Percentiles rank a stretch among this genome's conserved stretches.
Evolutionary conservation across 1,140 invertebrate genomes (phyloP).

Genomic region (Trichonephila clavata): DNA sequence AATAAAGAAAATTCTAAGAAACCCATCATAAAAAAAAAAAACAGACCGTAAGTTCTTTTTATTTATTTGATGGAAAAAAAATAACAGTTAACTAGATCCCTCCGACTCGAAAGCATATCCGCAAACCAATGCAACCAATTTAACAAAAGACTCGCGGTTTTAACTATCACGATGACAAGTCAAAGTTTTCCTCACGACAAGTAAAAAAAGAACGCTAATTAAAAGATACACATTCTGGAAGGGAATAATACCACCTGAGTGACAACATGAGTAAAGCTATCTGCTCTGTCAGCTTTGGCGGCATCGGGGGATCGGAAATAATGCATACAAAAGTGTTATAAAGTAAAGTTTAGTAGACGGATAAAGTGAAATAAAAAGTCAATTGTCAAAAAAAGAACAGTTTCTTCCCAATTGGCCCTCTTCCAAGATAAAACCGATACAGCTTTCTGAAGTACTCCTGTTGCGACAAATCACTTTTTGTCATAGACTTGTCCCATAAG

Average conservation of each 20-base stretch:
- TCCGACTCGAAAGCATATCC: no score
- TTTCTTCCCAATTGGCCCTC: constrained; percentile 15
- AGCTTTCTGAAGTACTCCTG: neutral
- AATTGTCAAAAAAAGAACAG: neutral
- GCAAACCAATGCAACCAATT: no score
- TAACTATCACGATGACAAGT: no score
- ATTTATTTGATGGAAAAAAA: no score
- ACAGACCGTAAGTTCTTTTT: no score
- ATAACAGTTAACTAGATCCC: no score
- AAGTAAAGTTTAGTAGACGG: neutral
- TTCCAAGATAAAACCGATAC: constrained; percentile 30
- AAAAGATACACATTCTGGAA: neutral
- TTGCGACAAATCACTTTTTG: constrained; percentile 43
- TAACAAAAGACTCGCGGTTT: no score
- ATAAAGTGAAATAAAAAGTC: constrained; percentile 1
- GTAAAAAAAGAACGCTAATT: no score
- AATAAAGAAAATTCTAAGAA: neutral
- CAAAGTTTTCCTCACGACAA: no score
- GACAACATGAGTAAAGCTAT: neutral
- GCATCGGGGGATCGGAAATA: neutral
- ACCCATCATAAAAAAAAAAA: neutral
- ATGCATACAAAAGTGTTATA: neutral
- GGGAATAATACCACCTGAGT: neutral
- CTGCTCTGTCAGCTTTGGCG: neutral
- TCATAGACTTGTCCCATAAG: constrained; percentile 9